Evolutionary conservation across 2,113 vertebrate genomes (phyloP), one percentile per base, ranked within the genome.

Genomic region (Burhinus oedicnemus): DNA sequence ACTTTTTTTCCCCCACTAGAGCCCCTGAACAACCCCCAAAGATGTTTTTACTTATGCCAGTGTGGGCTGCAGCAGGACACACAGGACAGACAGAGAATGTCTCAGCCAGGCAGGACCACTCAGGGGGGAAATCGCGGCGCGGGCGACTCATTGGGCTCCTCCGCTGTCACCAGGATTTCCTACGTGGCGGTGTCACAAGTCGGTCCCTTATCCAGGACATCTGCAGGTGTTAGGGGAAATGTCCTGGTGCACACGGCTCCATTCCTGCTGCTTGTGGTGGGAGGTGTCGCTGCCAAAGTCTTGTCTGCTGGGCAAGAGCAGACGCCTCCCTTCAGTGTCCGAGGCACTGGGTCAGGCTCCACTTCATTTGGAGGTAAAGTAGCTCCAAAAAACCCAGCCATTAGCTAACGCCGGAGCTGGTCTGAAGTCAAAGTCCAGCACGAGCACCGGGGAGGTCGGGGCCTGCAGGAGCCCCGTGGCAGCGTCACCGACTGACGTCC

Each of bases 1-100:
- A 45, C 23, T 54, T 20, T 36, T n/a, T 25, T 52, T 57, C 15
- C 6, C 13, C 82, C 61, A n/a, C 65, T 38, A 51, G 78, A 91
- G 84, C 77, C 49, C 93, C 79, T 36, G 68, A 93, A 93, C 90
- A 75, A 85, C 40, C 70, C 82, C 88, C 93, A 65, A 8, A 90
- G 95, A 83, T 22, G 62, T 62, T 95, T 92, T 83, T 57, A 22
- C 90, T 86, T 30, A 36, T 0, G 12, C 82, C 92, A 36, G 2
- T 1, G 36, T 19, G 83, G 86, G 89, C 68, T 74, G 89, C 94
- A 86, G 83, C 83, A 40, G 83, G 78, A 83, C 76, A 32, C 54
- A 5, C 16, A 30, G 29, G 90, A 62, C 88, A 83, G 68, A 70
- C 22, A 25, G 58, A 7, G 88, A 83, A 87, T 51, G 70, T 89